Conservation (phyloP, 2,797 vertebrate species). For the Protosalanx chinensis region DNA sequence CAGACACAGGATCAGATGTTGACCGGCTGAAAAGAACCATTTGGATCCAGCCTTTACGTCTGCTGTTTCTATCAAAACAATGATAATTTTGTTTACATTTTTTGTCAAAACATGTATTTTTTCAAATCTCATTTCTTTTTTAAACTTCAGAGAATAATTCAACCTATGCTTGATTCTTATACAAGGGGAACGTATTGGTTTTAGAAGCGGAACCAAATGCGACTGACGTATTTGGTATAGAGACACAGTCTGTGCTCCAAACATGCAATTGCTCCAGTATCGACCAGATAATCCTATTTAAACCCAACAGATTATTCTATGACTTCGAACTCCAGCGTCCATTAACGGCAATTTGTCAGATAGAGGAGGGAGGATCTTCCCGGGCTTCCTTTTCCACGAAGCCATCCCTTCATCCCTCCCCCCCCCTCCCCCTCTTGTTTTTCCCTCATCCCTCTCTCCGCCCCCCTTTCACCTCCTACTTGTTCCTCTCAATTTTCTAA, state of each 20-base stretch:
- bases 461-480: not conserved
- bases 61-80: too few relatives aligned
- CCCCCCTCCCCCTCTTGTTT: not conserved
- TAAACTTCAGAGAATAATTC: too few relatives aligned
- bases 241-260: too few relatives aligned
- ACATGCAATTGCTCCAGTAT: not conserved
- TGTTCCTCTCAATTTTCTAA: not conserved
- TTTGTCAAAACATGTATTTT: too few relatives aligned
- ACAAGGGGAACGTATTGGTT: too few relatives aligned
- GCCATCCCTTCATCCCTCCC: not conserved
- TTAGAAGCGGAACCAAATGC: too few relatives aligned
- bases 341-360: constrained; percentile 1
- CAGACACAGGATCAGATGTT: not conserved
- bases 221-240: too few relatives aligned
- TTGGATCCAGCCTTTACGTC: too few relatives aligned
- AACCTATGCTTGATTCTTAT: too few relatives aligned
- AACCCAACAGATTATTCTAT: not conserved
- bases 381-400: not conserved
- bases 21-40: not conserved
- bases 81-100: too few relatives aligned
- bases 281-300: constrained; percentile 3
- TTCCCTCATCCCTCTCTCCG: not conserved
- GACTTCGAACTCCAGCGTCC: not conserved
- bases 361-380: not conserved
- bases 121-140: too few relatives aligned